Conservation (phyloP, 2,888 invertebrate species). For the Sipunculus nudus region DNA sequence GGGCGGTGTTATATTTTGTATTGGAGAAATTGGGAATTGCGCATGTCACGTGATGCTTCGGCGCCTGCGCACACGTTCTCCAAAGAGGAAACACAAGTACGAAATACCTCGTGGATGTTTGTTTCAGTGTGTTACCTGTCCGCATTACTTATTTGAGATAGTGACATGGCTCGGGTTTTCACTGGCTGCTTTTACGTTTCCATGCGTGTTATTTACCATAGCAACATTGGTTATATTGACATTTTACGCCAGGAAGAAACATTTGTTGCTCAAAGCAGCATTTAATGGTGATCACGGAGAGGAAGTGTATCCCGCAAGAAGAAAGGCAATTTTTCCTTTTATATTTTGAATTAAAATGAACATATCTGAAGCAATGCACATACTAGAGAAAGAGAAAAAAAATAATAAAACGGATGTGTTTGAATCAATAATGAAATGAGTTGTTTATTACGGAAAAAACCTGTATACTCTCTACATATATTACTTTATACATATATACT, state of each 20-base stretch:
- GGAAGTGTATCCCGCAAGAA: constrained; percentile 7
- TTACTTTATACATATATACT: too few relatives aligned
- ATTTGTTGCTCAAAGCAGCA: constrained; percentile 4
- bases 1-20: constrained; percentile 13
- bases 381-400: too few relatives aligned
- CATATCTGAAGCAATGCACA: too few relatives aligned
- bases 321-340: constrained; percentile 25
- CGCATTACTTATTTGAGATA: constrained; percentile 29
- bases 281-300: constrained; percentile 15
- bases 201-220: constrained; percentile 13
- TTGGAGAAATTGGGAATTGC: constrained; percentile 26
- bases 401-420: too few relatives aligned
- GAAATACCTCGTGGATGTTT: constrained; percentile 10
- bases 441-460: too few relatives aligned
- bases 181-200: constrained; percentile 17
- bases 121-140: constrained; percentile 20
- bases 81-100: background rate
- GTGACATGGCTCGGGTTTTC: constrained; percentile 27
- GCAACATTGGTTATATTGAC: constrained; percentile 4
- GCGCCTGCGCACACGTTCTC: background rate
- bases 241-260: constrained; percentile 14
- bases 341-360: constrained; percentile 8
- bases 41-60: constrained; percentile 12
- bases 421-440: too few relatives aligned
- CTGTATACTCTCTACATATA: too few relatives aligned